Percentiles rank a stretch among this genome's conserved stretches.
Conservation (phyloP, 2,888 invertebrate genomes). For the Heterodera filipjevi region DNA sequence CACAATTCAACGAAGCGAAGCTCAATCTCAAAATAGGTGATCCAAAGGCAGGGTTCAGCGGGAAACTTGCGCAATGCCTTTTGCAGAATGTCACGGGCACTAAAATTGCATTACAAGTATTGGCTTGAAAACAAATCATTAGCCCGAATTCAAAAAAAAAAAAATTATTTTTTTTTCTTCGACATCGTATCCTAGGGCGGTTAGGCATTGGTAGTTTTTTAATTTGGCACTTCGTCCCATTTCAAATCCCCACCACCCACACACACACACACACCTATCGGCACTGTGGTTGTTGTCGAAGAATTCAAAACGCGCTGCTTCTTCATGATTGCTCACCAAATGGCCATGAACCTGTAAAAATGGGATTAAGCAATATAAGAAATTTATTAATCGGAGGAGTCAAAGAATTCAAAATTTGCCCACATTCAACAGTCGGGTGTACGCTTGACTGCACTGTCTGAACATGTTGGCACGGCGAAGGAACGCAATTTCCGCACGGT, state of each 20-base stretch:
- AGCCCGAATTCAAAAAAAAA: too few species aligned
- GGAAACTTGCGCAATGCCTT: conserved; percentile 73
- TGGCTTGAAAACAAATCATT: neutral
- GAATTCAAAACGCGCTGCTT: conserved; percentile 80
- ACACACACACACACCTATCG: conserved; percentile 66
- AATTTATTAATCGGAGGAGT: too few species aligned
- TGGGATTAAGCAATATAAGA: too few species aligned
- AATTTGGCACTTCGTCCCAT: neutral
- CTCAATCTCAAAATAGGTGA: conserved; percentile 43
- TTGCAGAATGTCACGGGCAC: conserved; percentile 76
- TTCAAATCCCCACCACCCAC: too few species aligned
- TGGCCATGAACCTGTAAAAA: conserved; percentile 72
- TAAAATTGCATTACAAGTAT: too few species aligned
- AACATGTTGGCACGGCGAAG: conserved; percentile 57
- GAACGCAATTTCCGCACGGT: conserved; percentile 33
- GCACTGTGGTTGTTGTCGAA: conserved; percentile 73
- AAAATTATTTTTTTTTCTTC: too few species aligned
- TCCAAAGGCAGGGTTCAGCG: conserved; percentile 35
- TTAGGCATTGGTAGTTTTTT: neutral
- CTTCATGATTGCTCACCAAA: conserved; percentile 76
- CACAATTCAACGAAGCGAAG: conserved; percentile 42
- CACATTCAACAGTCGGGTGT: conserved; percentile 33
- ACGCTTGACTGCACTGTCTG: conserved; percentile 35
- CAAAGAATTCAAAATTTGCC: too few species aligned
- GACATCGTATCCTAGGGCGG: too few species aligned